phyloP scores from a whole-genome alignment of 1,140 invertebrate genomes.

The Bombus superbus region DNA sequence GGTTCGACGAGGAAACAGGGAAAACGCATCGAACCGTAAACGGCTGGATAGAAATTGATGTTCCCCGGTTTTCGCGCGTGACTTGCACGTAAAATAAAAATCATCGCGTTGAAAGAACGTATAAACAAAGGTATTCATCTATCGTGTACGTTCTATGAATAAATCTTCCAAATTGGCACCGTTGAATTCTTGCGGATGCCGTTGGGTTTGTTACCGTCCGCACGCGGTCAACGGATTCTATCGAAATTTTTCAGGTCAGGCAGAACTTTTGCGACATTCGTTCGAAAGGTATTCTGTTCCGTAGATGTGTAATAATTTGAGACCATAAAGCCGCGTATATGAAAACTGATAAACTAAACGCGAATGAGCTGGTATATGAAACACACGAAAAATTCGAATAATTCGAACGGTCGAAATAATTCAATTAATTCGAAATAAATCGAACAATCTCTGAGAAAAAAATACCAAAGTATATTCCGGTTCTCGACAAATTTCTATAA shows the following conservation, averaged over 20 bases:
- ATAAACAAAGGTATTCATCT: background rate
- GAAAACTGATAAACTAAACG: too few species aligned
- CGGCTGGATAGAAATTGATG: slow-evolving; percentile 20
- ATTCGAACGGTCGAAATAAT: too few species aligned
- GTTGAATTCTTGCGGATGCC: background rate
- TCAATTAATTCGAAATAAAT: too few species aligned
- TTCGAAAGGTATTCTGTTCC: background rate
- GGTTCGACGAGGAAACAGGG: slow-evolving; percentile 1
- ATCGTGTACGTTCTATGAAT: background rate
- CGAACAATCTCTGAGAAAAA: background rate
- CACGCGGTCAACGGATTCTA: background rate
- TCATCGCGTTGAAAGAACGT: background rate
- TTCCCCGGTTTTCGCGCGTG: slow-evolving; percentile 11
- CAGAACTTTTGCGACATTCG: background rate
- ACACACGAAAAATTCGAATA: too few species aligned
- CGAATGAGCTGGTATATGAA: too few species aligned
- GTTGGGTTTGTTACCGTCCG: background rate
- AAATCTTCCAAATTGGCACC: background rate
- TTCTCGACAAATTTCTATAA: background rate
- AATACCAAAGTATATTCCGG: background rate
- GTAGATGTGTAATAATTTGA: too few species aligned
- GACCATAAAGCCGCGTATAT: too few species aligned
- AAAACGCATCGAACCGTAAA: slow-evolving; percentile 12
- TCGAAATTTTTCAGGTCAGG: background rate
- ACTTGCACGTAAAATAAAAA: slow-evolving; percentile 14